phyloP scores from a whole-genome alignment of 37 sponge, comb jelly and placozoan species.

The Spongilla lacustris region DNA sequence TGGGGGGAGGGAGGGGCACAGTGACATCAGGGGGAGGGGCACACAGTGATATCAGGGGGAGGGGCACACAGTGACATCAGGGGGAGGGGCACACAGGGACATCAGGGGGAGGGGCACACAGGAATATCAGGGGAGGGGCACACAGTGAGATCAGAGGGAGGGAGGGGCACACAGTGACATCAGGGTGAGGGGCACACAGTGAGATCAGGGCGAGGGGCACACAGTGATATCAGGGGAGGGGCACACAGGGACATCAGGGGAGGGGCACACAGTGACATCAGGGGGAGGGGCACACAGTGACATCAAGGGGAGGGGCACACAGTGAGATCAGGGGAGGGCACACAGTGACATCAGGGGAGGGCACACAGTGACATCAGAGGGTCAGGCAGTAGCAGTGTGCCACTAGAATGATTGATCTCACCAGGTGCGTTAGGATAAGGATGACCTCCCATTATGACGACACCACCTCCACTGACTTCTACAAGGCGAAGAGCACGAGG shows the following conservation, averaged over 20 bases:
- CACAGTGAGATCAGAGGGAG: neutral
- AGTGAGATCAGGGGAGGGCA: neutral
- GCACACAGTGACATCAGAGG: neutral
- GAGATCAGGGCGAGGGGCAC: neutral
- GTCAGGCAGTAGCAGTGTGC: too few relatives aligned
- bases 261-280: neutral
- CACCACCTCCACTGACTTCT: neutral
- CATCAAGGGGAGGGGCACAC: neutral
- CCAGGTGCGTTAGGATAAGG: conserved; percentile 79
- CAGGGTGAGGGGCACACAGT: too few relatives aligned
- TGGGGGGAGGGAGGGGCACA: neutral
- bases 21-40: neutral
- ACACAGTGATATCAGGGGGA: neutral
- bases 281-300: too few relatives aligned
- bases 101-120: neutral
- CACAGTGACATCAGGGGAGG: neutral
- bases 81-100: too few relatives aligned
- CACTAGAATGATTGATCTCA: conserved; percentile 3
- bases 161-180: neutral
- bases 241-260: neutral
- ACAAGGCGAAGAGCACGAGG: neutral
- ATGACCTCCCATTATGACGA: conserved; percentile 63
- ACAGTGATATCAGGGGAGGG: neutral
- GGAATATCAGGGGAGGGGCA: neutral
- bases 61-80: neutral